Evolutionary conservation across 2,888 invertebrate species (phyloP).

Genomic region (Belgica antarctica): DNA sequence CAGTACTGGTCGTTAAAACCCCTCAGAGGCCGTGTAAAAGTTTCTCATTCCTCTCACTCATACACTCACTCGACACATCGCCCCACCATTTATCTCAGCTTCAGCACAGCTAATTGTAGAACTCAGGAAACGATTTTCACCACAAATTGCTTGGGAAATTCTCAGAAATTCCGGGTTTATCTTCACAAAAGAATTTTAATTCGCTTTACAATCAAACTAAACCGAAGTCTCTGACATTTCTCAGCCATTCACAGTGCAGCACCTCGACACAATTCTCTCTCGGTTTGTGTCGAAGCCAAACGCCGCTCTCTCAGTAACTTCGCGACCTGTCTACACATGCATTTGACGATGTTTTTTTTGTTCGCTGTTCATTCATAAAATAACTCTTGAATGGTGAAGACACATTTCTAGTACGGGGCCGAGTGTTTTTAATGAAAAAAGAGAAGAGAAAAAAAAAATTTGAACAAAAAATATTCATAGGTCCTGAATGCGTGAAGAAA

Average conservation of each 20-base stretch:
- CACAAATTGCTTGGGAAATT: no score
- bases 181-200: no score
- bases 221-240: no score
- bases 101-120: background rate
- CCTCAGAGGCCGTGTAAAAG: background rate
- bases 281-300: background rate
- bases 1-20: background rate
- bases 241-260: no score
- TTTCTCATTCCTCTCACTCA: constrained; percentile 11
- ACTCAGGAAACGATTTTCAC: background rate
- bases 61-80: background rate
- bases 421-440: constrained; percentile 35
- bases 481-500: constrained; percentile 37
- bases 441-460: constrained; percentile 28
- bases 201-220: no score
- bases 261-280: no score
- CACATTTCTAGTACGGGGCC: constrained; percentile 41
- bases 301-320: constrained; percentile 1
- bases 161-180: no score
- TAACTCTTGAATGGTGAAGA: constrained; percentile 43
- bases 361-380: constrained; percentile 43
- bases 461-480: constrained; percentile 23
- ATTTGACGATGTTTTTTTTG: constrained; percentile 41
- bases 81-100: background rate
- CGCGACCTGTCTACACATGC: constrained; percentile 24